A percentile compares a stretch with the other conserved stretches of the same genome.
phyloP scores from a whole-genome alignment of 1,140 invertebrate species.

The Neodiprion lecontei region DNA sequence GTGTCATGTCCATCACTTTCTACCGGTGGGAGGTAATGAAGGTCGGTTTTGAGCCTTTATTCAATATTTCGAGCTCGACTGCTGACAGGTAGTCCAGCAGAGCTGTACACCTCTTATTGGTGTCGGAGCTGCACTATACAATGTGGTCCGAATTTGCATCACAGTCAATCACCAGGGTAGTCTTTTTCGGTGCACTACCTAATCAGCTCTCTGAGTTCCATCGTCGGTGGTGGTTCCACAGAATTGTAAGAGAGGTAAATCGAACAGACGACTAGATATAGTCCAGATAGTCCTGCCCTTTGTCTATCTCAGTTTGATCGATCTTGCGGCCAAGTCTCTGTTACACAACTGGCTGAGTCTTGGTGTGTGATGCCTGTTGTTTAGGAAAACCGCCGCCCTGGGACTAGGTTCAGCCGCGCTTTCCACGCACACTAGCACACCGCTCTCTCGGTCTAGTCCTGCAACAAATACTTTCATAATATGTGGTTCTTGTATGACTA shows the following conservation, averaged over 20 bases:
- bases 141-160: slow-evolving; percentile 37
- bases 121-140: slow-evolving; percentile 34
- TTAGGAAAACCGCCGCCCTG: slow-evolving; percentile 9
- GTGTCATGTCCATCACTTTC: no score
- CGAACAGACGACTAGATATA: slow-evolving; percentile 4
- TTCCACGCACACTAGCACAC: not conserved
- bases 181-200: not conserved
- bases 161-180: slow-evolving; percentile 32
- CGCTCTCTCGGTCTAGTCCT: not conserved
- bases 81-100: slow-evolving; percentile 31
- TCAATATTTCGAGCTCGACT: slow-evolving; percentile 25
- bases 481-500: not conserved
- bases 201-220: slow-evolving; percentile 16
- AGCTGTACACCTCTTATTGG: slow-evolving; percentile 30
- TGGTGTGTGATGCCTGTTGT: not conserved
- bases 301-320: not conserved
- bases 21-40: slow-evolving; percentile 6
- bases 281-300: not conserved
- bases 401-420: not conserved
- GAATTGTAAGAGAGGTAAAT: slow-evolving; percentile 18
- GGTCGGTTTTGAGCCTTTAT: slow-evolving; percentile 21
- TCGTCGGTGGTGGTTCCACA: slow-evolving; percentile 13
- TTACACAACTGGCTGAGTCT: not conserved
- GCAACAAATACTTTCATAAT: not conserved
- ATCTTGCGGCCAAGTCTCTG: not conserved